phyloP scores from a whole-genome alignment of 2,113 vertebrate species.

The Scomber scombrus region DNA sequence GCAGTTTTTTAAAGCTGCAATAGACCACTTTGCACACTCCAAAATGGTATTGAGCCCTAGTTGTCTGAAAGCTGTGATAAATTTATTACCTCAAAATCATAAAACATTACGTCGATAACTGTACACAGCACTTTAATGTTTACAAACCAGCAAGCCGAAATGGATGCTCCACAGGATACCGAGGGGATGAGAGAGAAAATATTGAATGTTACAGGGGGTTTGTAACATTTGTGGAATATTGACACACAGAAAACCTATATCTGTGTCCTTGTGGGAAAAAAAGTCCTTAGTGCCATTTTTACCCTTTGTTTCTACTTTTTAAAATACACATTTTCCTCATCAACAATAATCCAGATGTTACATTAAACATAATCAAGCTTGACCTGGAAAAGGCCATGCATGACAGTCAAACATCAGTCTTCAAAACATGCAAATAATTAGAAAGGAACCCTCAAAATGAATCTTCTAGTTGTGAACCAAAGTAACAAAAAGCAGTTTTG shows the following conservation, averaged over 20 bases:
- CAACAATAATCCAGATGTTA: not conserved
- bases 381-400: too few relatives aligned
- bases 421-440: too few relatives aligned
- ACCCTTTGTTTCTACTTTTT: too few relatives aligned
- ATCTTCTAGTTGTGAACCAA: too few relatives aligned
- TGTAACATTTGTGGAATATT: not conserved
- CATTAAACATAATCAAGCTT: constrained; percentile 1
- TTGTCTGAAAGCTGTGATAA: constrained; percentile 15
- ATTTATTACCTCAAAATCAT: constrained; percentile 30
- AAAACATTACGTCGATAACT: constrained; percentile 6
- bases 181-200: not conserved
- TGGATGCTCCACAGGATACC: not conserved
- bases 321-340: too few relatives aligned
- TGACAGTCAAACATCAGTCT: too few relatives aligned
- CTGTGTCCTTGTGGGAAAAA: not conserved
- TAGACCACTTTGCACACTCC: constrained; percentile 11
- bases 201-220: not conserved
- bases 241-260: not conserved
- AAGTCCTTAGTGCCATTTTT: not conserved
- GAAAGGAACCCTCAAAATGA: too few relatives aligned
- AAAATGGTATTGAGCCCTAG: constrained; percentile 31
- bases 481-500: not conserved
- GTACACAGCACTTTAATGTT: not conserved
- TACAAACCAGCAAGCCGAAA: not conserved
- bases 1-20: not conserved